Evolutionary conservation across 2,797 vertebrate species (phyloP).

Genomic region (Mus minutoides): DNA sequence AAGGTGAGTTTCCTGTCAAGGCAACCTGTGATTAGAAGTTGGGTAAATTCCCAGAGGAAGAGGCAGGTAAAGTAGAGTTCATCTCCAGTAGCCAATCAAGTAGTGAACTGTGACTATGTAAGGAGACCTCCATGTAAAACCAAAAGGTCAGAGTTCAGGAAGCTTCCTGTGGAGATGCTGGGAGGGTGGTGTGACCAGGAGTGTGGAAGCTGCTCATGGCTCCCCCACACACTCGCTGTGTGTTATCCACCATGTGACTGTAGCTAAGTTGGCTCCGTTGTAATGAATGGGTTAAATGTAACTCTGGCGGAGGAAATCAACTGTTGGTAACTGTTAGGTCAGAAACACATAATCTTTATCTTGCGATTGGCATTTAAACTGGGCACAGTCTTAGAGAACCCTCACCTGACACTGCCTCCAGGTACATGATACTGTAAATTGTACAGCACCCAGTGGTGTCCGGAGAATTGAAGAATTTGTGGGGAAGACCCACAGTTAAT

Average conservation of each 20-base stretch:
- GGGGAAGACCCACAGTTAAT: background rate
- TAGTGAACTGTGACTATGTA: background rate
- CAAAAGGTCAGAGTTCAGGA: background rate
- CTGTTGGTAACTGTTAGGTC: no score
- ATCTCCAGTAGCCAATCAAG: background rate
- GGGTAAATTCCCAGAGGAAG: background rate
- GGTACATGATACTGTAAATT: background rate
- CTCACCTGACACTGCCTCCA: background rate
- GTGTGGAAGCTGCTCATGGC: background rate
- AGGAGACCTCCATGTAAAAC: background rate
- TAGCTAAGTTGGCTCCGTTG: background rate
- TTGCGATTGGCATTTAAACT: background rate
- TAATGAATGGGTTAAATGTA: background rate
- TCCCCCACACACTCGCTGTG: background rate
- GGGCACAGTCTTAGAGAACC: background rate
- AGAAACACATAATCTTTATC: background rate
- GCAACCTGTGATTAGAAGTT: background rate
- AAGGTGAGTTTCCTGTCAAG: background rate
- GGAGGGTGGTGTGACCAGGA: fast-evolving
- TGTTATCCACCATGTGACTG: background rate
- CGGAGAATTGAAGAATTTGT: background rate
- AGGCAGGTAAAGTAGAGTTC: background rate
- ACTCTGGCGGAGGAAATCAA: background rate
- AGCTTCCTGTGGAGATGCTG: no score
- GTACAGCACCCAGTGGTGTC: background rate